phyloP scores from a whole-genome alignment of 2,888 invertebrate species.

The Drosophila testacea region DNA sequence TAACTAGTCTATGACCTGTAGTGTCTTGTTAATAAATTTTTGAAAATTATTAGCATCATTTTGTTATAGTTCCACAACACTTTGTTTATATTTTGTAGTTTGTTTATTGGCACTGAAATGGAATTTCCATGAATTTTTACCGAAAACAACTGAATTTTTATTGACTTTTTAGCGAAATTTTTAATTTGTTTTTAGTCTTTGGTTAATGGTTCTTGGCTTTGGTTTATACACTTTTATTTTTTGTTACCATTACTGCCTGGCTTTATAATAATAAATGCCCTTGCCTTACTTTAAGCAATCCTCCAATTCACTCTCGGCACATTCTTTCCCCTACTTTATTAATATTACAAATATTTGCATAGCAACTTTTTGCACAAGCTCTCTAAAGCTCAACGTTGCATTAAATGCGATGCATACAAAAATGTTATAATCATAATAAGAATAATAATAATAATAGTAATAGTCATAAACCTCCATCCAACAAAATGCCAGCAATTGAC shows the following conservation, averaged over 20 bases:
- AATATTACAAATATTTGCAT: slow-evolving; percentile 35
- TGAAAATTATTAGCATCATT: slow-evolving; percentile 1
- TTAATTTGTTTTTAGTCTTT: slow-evolving; percentile 6
- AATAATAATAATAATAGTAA: slow-evolving; percentile 46
- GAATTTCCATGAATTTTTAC: slow-evolving; percentile 7
- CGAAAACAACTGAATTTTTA: not conserved
- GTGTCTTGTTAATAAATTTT: slow-evolving; percentile 8
- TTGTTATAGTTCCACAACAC: not conserved
- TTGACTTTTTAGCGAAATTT: not conserved
- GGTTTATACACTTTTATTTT: not conserved
- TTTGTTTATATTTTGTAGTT: slow-evolving; percentile 25
- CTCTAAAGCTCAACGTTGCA: slow-evolving; percentile 64
- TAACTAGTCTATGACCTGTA: slow-evolving; percentile 10
- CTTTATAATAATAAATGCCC: slow-evolving; percentile 27
- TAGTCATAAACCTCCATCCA: slow-evolving; percentile 33
- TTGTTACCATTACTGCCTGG: slow-evolving; percentile 22
- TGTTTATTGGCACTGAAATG: slow-evolving; percentile 5
- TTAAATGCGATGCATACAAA: slow-evolving; percentile 55
- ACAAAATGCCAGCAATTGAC: slow-evolving; percentile 61
- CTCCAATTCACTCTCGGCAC: slow-evolving; percentile 10
- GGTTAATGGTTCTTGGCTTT: slow-evolving; percentile 41
- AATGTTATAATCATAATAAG: slow-evolving; percentile 44
- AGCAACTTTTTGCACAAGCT: slow-evolving; percentile 36
- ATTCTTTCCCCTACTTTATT: slow-evolving; percentile 16
- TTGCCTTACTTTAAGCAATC: slow-evolving; percentile 31